Percentiles rank a stretch among this genome's conserved stretches.
These are phyloP conservation scores for Raja brachyura DNA, from an alignment of 2,113 vertebrate genomes.

Conservation along the genomic window DNA sequence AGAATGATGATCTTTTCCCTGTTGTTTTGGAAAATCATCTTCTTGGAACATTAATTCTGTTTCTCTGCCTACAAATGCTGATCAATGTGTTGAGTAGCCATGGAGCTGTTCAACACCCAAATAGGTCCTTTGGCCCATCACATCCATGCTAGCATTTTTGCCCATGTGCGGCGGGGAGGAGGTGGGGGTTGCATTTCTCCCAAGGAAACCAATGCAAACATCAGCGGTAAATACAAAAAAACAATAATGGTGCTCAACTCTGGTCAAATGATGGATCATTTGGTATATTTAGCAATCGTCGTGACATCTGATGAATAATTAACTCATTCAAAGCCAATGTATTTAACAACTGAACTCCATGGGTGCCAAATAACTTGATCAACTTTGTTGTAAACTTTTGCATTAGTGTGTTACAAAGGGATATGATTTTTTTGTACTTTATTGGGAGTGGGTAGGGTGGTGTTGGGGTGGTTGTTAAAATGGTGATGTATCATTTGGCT, in stretches of 20 bases:
- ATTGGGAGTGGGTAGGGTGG: background rate
- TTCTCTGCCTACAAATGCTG: too few species aligned
- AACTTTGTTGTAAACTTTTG: background rate
- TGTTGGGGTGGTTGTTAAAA: background rate
- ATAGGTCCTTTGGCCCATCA: too few species aligned
- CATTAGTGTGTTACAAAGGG: background rate
- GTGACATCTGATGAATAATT: background rate
- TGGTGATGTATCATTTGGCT: background rate
- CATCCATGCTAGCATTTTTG: too few species aligned
- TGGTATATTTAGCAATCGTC: background rate
- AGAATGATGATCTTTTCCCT: too few species aligned
- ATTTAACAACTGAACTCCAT: background rate
- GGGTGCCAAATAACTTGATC: background rate
- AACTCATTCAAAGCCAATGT: background rate
- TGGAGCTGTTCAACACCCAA: too few species aligned
- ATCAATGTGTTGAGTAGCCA: too few species aligned
- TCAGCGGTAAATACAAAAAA: too few species aligned
- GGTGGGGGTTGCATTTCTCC: background rate
- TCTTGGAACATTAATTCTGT: too few species aligned
- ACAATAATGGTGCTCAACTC: too few species aligned
- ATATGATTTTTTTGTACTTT: background rate
- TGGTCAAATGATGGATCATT: background rate
- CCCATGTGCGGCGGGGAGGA: background rate
- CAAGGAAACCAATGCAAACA: background rate
- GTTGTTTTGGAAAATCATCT: too few species aligned